These are phyloP conservation scores for Probosciger aterrimus DNA, from an alignment of 2,113 vertebrate genomes.

Conservation along the genomic window DNA sequence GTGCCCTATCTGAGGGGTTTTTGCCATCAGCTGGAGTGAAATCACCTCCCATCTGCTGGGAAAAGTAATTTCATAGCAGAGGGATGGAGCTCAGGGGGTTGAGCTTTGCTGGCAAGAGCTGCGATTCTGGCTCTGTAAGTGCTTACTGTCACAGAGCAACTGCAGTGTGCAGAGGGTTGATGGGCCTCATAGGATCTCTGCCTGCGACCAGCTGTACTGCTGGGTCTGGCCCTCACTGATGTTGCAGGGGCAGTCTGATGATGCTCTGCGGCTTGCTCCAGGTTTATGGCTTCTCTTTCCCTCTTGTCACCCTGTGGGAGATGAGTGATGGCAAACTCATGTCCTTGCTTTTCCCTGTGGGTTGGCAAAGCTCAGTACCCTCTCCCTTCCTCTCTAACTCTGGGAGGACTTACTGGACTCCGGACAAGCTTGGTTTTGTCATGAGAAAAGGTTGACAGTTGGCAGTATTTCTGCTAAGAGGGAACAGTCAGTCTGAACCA, in stretches of 20 bases:
- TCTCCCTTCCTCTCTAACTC: not conserved
- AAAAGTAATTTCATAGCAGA: not conserved
- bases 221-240: fast-evolving
- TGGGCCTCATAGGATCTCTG: not conserved
- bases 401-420: not conserved
- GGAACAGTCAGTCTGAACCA: not conserved
- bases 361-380: not conserved
- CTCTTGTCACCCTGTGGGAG: not conserved
- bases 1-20: not conserved
- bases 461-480: not conserved
- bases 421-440: not conserved
- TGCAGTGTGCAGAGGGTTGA: not conserved
- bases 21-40: not conserved
- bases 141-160: fast-evolving
- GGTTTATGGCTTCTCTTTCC: not conserved
- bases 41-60: not conserved
- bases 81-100: not conserved
- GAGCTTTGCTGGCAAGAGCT: not conserved
- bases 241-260: not conserved
- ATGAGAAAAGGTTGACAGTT: not conserved
- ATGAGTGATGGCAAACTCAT: not conserved
- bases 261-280: not conserved
- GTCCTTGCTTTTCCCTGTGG: not conserved
- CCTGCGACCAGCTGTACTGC: not conserved
- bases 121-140: not conserved